These are phyloP conservation scores for Spisula solida DNA, from an alignment of 2,888 invertebrate genomes.

Conservation along the genomic window DNA sequence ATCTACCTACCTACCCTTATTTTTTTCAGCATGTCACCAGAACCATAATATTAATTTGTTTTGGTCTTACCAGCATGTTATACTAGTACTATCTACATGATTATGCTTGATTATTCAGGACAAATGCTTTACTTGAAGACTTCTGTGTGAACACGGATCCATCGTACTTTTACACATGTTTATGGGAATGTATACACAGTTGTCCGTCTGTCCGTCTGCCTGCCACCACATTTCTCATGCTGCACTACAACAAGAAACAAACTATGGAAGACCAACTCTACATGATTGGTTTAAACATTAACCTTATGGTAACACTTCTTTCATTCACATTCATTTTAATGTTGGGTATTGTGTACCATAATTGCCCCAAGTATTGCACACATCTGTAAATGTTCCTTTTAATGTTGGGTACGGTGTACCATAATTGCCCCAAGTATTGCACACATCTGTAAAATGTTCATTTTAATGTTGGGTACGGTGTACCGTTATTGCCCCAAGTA, in stretches of 20 bases:
- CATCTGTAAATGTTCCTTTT: no score
- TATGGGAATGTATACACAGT: slow-evolving; percentile 95
- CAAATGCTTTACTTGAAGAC: slow-evolving; percentile 89
- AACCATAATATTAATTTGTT: no score
- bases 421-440: no score
- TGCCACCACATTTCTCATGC: slow-evolving; percentile 93
- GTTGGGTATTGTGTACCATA: no score
- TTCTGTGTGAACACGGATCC: slow-evolving; percentile 93
- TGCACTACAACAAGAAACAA: slow-evolving; percentile 93
- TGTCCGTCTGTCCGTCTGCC: slow-evolving; percentile 94
- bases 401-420: no score
- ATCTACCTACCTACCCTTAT: no score
- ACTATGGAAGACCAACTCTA: slow-evolving; percentile 94
- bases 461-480: no score
- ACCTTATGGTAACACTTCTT: slow-evolving; percentile 91
- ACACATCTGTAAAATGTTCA: no score
- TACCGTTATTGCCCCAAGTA: no score
- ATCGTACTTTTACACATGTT: slow-evolving; percentile 94
- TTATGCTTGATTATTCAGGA: slow-evolving; percentile 73
- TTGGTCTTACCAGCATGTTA: neutral
- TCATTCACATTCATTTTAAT: neutral
- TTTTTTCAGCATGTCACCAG: no score
- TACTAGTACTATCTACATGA: neutral
- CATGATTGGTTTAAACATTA: slow-evolving; percentile 94
- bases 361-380: no score